phyloP scores from a whole-genome alignment of 2,113 vertebrate species.

The Cairina moschata region DNA sequence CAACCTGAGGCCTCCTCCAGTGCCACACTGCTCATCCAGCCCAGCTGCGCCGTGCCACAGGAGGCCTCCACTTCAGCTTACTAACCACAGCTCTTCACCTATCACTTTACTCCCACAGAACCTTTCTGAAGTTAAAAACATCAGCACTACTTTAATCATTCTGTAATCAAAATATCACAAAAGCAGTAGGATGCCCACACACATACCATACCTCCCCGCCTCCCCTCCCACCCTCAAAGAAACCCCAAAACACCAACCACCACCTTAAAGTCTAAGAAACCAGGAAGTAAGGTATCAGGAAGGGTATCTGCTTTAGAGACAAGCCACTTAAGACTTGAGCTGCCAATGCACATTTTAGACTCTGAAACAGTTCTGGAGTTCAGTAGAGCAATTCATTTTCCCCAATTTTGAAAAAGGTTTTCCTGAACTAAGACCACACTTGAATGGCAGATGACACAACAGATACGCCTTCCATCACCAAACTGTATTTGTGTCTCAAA shows the following conservation, averaged over 20 bases:
- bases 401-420: not conserved
- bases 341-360: not conserved
- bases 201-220: too few relatives aligned
- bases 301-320: not conserved
- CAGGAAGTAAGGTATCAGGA: not conserved
- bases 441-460: not conserved
- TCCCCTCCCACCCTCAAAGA: not conserved
- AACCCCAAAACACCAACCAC: not conserved
- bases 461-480: conserved; percentile 31
- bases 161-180: not conserved
- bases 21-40: fast-evolving
- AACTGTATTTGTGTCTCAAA: not conserved
- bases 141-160: not conserved
- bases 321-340: not conserved
- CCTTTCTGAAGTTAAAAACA: not conserved
- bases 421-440: not conserved
- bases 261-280: not conserved
- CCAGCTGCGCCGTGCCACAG: not conserved
- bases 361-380: not conserved
- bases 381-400: not conserved
- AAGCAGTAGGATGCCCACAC: not conserved
- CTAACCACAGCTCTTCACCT: not conserved
- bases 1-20: not conserved
- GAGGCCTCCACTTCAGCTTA: not conserved
- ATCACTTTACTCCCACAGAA: not conserved